phyloP scores from a whole-genome alignment of 2,113 vertebrate species.

The Strigops habroptila region DNA sequence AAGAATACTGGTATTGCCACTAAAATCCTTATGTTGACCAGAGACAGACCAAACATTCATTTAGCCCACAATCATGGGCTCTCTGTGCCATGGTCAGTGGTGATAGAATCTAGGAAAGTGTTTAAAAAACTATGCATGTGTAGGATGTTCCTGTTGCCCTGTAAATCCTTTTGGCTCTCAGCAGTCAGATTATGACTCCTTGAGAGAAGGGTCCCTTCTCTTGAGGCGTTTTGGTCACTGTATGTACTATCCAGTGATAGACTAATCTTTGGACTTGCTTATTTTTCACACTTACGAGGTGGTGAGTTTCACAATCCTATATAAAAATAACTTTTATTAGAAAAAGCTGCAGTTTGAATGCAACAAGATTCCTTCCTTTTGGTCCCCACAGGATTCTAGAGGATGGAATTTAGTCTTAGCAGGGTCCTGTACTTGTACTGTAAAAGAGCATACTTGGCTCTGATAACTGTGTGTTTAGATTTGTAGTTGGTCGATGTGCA shows the following conservation, averaged over 20 bases:
- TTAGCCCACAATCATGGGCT: accelerated
- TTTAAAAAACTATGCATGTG: neutral
- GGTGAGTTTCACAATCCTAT: neutral
- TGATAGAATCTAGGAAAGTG: neutral
- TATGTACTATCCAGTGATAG: neutral
- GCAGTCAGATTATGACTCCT: neutral
- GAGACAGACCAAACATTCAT: neutral
- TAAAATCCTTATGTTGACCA: neutral
- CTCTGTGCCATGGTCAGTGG: neutral
- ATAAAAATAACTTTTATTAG: neutral
- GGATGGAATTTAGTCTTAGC: neutral
- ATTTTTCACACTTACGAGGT: accelerated
- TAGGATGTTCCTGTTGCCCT: neutral
- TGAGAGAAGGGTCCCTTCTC: neutral
- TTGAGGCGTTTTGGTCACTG: neutral
- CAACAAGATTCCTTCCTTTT: neutral
- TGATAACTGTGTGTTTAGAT: neutral
- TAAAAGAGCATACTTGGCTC: accelerated
- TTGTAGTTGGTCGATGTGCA: neutral
- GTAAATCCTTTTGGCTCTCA: neutral
- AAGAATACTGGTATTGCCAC: neutral
- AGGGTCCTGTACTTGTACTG: neutral
- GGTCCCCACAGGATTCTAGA: neutral
- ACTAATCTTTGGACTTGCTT: neutral
- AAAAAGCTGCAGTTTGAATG: neutral